Percentiles rank a stretch among this genome's conserved stretches.
Conservation (phyloP, 1,140 invertebrate species). For the Drosophila micromelanica region DNA sequence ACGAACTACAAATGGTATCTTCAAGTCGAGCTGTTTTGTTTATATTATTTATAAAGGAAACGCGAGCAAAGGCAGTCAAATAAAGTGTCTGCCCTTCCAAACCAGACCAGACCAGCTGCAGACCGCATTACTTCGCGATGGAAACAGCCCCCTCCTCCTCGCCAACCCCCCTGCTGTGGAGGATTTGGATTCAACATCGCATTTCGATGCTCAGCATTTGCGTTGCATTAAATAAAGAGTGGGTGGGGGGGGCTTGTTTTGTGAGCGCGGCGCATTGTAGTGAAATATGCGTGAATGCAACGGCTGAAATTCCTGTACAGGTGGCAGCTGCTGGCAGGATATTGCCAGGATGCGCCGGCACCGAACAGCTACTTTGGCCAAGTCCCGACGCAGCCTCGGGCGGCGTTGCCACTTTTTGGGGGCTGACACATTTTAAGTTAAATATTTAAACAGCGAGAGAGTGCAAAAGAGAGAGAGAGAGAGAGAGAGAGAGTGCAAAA, state of each 20-base stretch:
- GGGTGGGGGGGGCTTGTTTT: too few relatives aligned
- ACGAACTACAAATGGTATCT: too few relatives aligned
- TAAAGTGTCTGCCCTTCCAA: not conserved
- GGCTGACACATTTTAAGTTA: conserved; percentile 41
- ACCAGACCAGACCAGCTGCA: not conserved
- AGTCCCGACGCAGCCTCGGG: not conserved
- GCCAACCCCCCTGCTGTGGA: not conserved
- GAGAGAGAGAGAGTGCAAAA: not conserved
- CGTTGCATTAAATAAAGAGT: not conserved
- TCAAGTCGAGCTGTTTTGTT: too few relatives aligned
- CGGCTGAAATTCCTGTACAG: conserved; percentile 28
- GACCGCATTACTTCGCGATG: not conserved
- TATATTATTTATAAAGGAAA: not conserved
- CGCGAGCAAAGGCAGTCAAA: not conserved
- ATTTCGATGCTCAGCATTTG: conserved; percentile 19
- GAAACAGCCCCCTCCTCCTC: not conserved
- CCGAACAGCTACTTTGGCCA: not conserved
- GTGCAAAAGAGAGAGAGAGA: not conserved
- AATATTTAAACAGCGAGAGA: conserved; percentile 28
- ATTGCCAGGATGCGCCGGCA: conserved; percentile 20
- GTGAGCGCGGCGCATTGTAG: not conserved
- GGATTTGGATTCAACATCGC: not conserved
- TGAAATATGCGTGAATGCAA: conserved; percentile 7
- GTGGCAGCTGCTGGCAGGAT: conserved; percentile 17
- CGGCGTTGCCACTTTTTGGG: conserved; percentile 15